phyloP scores from a whole-genome alignment of 1,140 invertebrate species.

The Littorina saxatilis region DNA sequence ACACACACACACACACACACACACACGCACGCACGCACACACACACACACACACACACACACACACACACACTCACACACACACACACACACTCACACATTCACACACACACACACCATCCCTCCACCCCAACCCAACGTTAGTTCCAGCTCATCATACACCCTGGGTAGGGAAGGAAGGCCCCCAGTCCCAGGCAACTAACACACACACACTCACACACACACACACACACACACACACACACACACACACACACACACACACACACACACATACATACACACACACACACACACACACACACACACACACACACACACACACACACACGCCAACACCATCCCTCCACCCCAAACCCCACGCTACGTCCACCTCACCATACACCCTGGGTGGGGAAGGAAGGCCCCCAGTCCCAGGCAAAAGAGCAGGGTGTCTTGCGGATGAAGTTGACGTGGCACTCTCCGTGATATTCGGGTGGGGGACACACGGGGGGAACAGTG shows the following conservation, averaged over 20 bases:
- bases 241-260: too few species aligned
- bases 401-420: conserved; percentile 99
- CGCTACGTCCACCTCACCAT: conserved; percentile 80
- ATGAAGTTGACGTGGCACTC: conserved; percentile 97
- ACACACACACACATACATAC: too few species aligned
- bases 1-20: neutral
- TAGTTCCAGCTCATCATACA: conserved; percentile 83
- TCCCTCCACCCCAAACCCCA: conserved; percentile 43
- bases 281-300: too few species aligned
- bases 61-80: conserved; percentile 29
- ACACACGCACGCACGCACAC: neutral
- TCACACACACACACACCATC: too few species aligned
- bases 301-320: too few species aligned
- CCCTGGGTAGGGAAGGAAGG: conserved; percentile 95
- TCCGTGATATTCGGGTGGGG: conserved; percentile 87
- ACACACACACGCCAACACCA: too few species aligned
- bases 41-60: conserved; percentile 28
- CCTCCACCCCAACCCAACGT: conserved; percentile 55
- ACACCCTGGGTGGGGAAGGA: conserved; percentile 95
- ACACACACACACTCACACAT: too few species aligned
- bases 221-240: too few species aligned
- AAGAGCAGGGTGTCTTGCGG: conserved; percentile 97
- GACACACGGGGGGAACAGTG: conserved; percentile 87
- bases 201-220: too few species aligned
- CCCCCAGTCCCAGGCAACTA: conserved; percentile 99